Conservation (phyloP, 1,140 invertebrate genomes). For the Drosophila chauvacae region DNA sequence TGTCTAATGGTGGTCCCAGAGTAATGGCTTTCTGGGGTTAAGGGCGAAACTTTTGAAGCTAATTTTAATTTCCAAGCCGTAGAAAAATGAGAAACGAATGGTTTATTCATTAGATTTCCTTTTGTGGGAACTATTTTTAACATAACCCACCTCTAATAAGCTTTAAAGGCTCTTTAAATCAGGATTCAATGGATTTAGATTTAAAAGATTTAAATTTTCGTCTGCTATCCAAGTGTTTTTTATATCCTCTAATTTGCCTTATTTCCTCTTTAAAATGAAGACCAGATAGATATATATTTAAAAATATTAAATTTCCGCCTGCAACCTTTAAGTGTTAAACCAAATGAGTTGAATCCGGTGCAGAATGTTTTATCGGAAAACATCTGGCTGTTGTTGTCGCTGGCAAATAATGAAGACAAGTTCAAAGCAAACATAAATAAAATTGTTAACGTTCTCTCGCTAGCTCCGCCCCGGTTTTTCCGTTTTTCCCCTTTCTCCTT, state of each 20-base stretch:
- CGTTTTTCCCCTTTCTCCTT: neutral
- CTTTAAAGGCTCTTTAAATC: neutral
- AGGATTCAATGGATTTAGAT: too few species aligned
- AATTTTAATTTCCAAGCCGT: constrained; percentile 53
- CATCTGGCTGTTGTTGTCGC: constrained; percentile 36
- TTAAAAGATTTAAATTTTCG: too few species aligned
- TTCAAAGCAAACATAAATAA: constrained; percentile 83
- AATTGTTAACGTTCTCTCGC: constrained; percentile 77
- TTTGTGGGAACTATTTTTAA: neutral
- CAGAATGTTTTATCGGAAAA: constrained; percentile 17
- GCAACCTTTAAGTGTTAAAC: constrained; percentile 7
- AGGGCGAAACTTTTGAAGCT: constrained; percentile 52
- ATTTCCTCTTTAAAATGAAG: too few species aligned
- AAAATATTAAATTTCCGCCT: neutral
- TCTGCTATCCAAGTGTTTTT: too few species aligned
- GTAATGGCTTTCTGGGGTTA: constrained; percentile 38
- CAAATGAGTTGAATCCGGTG: constrained; percentile 9
- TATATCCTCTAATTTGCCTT: too few species aligned
- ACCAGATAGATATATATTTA: too few species aligned
- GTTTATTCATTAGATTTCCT: constrained; percentile 9
- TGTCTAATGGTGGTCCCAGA: constrained; percentile 44
- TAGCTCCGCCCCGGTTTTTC: constrained; percentile 9
- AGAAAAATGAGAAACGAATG: constrained; percentile 18
- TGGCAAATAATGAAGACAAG: constrained; percentile 76
- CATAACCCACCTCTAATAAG: neutral